Evolutionary conservation across 1,140 invertebrate genomes (phyloP), one percentile per base, ranked within the genome.

Genomic region (Temnothorax longispinosus): DNA sequence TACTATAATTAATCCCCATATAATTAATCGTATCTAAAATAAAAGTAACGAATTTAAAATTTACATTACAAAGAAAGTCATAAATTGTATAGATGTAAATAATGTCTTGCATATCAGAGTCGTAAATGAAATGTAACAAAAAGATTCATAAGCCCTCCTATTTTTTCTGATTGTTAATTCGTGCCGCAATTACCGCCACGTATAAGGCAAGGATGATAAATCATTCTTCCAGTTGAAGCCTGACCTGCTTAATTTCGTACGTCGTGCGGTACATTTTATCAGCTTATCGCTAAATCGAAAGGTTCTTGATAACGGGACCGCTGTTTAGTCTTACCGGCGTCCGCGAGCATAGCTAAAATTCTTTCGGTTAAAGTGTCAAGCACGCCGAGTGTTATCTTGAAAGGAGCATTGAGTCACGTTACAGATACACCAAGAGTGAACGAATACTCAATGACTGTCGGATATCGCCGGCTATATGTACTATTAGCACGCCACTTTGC

Each of bases 331-430:
- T 84, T 32, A 60, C 41, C 69, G 54, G 27, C 69, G 54, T 74
- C 54, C 80, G 67, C 38, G 27, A 60, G 52, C 80, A 38, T n/a
- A 56, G 50, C 60, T 75, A 47, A 84, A 84, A 84, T 84, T 74
- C 80, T 84, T 84, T 60, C 78, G 69, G 56, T 75, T 84, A 75
- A 84, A 84, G 72, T 75, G 56, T 84, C 80, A 75, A 60, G 65
- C 65, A 35, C 80, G 54, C 11, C 41, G 32, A 47, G 54, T n/a
- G 54, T 74, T 84, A 84, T 84, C 80, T 27, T 75, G 80, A 38
- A 84, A 75, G 69, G 8, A 60, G 80, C 54, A 84, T 75, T 84
- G 80, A 84, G 56, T 84, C 80, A 84, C 32, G 56, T 84, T 84
- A 60, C 80, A 75, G 67, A 84, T 84, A 84, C 54, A 74, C 27